phyloP scores from a whole-genome alignment of 2,888 invertebrate genomes.

The Eulithis testata region DNA sequence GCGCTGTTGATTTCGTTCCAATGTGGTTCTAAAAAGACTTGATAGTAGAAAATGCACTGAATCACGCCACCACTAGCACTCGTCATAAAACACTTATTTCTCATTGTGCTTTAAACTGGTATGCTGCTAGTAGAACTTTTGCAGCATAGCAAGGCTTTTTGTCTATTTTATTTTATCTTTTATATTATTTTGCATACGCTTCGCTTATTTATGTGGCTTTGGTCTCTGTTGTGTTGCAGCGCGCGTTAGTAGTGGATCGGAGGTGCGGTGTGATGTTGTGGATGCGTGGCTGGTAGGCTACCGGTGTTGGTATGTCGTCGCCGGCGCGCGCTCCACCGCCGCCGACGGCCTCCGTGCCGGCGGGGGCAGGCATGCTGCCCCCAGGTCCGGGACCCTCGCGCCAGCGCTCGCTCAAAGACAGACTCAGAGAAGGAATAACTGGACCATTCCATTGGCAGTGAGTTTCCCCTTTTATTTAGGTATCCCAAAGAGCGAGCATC shows the following conservation, averaged over 20 bases:
- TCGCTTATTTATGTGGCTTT: slow-evolving; percentile 80
- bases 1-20: slow-evolving; percentile 5
- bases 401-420: slow-evolving; percentile 91
- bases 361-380: slow-evolving; percentile 77
- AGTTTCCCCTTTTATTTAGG: slow-evolving; percentile 71
- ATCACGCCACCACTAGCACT: slow-evolving; percentile 5
- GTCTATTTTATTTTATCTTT: slow-evolving; percentile 43
- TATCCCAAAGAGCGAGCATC: slow-evolving; percentile 19
- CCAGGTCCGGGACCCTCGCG: slow-evolving; percentile 86
- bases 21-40: not conserved
- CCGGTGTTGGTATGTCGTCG: slow-evolving; percentile 68
- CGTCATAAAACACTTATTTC: slow-evolving; percentile 19
- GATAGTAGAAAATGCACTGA: slow-evolving; percentile 6
- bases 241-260: slow-evolving; percentile 71
- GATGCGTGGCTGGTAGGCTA: slow-evolving; percentile 54
- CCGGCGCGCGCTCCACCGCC: slow-evolving; percentile 71
- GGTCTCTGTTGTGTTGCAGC: slow-evolving; percentile 79
- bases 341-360: slow-evolving; percentile 58
- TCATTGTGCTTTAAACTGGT: slow-evolving; percentile 26
- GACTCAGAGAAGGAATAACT: slow-evolving; percentile 91
- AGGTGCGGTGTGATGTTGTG: slow-evolving; percentile 66
- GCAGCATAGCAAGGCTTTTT: slow-evolving; percentile 46
- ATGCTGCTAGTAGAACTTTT: slow-evolving; percentile 8
- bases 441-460: slow-evolving; percentile 93
- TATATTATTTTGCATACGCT: slow-evolving; percentile 57